Evolutionary conservation across 2,888 invertebrate genomes (phyloP).

Genomic region (Sinotaia quadrata): DNA sequence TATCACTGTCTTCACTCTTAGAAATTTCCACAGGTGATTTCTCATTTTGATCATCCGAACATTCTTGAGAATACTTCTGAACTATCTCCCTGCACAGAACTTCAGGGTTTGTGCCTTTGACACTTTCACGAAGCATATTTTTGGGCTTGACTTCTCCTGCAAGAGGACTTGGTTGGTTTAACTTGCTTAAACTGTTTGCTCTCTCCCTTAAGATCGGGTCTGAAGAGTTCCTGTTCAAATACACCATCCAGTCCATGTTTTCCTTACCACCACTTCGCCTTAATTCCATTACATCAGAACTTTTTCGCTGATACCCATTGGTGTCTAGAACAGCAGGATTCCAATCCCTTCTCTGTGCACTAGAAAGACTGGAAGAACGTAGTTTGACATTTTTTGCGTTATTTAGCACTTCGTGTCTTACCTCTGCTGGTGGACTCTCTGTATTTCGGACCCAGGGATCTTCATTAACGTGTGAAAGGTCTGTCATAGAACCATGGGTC

Average conservation of each 20-base stretch:
- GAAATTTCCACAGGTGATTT: too few relatives aligned
- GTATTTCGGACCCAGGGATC: constrained; percentile 54
- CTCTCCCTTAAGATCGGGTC: constrained; percentile 13
- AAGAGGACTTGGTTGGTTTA: neutral
- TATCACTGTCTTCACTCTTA: too few relatives aligned
- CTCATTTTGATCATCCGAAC: constrained; percentile 1
- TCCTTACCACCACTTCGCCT: constrained; percentile 37
- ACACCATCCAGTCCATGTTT: constrained; percentile 62
- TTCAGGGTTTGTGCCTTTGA: neutral
- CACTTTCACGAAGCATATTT: constrained; percentile 1
- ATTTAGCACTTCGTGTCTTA: neutral
- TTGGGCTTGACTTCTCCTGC: neutral
- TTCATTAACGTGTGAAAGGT: constrained; percentile 48
- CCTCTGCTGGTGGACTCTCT: neutral
- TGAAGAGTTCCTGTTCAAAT: constrained; percentile 57
- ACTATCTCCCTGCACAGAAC: constrained; percentile 15
- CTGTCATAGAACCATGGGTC: constrained; percentile 46
- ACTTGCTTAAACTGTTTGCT: constrained; percentile 17
- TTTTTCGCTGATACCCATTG: constrained; percentile 22
- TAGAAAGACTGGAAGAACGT: constrained; percentile 4
- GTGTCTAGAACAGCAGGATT: neutral
- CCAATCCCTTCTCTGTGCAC: constrained; percentile 10
- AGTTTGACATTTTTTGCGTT: neutral
- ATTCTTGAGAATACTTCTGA: constrained; percentile 17
- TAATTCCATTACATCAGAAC: constrained; percentile 33